Conservation (phyloP, 2,797 vertebrate genomes). For the Luscinia luscinia region DNA sequence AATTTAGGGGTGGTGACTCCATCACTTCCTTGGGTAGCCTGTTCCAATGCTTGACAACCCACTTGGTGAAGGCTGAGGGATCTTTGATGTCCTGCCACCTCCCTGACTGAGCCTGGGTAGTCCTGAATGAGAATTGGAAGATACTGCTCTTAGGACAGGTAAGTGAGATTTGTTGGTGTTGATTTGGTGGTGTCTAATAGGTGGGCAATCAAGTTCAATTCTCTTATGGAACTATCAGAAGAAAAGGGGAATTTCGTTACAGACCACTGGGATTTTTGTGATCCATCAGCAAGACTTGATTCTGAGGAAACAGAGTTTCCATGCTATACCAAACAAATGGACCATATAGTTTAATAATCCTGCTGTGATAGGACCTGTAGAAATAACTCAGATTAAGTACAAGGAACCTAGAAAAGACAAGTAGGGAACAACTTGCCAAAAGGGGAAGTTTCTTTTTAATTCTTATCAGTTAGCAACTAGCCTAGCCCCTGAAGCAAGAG, state of each 20-base stretch:
- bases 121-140: not conserved
- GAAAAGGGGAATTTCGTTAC: not conserved
- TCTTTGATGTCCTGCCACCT: not conserved
- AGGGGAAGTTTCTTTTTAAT: constrained; percentile 16
- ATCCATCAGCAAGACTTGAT: not conserved
- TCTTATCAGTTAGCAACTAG: constrained; percentile 45
- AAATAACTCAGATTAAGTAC: constrained; percentile 24
- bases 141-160: not conserved
- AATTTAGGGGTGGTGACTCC: not conserved
- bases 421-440: not conserved
- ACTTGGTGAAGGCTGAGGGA: not conserved
- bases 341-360: constrained; percentile 15
- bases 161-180: not conserved
- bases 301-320: not conserved
- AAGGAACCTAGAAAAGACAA: constrained; percentile 1
- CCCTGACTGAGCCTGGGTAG: not conserved
- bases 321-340: not conserved
- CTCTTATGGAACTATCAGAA: not conserved
- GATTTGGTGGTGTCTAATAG: not conserved
- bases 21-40: not conserved
- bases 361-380: not conserved
- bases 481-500: constrained; percentile 11
- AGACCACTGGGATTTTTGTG: not conserved
- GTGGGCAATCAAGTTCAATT: not conserved
- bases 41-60: not conserved